Evolutionary conservation across 2,113 vertebrate species (phyloP).

Genomic region (Pomatorhinus ruficollis): DNA sequence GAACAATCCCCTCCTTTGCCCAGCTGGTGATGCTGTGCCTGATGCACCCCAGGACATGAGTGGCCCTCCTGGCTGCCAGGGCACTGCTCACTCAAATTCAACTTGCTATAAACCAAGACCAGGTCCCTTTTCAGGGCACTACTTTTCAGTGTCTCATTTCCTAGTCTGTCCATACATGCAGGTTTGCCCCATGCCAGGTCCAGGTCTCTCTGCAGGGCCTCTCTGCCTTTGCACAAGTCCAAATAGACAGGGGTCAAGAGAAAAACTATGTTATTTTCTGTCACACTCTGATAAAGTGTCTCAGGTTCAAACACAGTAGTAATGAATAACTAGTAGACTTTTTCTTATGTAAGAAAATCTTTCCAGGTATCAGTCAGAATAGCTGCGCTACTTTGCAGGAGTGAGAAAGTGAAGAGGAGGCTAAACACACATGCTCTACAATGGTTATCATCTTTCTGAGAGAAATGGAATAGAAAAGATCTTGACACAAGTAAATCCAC

Average conservation of each 20-base stretch:
- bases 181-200: neutral
- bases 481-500: neutral
- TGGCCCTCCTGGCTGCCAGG: neutral
- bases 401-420: neutral
- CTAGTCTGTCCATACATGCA: neutral
- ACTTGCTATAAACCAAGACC: fast-evolving
- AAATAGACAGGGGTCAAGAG: neutral
- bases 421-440: neutral
- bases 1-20: neutral
- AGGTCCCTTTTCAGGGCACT: neutral
- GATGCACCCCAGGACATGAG: fast-evolving
- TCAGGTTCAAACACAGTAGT: neutral
- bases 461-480: neutral
- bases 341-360: neutral
- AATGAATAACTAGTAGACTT: neutral
- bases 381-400: neutral
- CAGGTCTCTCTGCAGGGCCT: neutral
- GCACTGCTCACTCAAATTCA: neutral
- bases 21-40: neutral
- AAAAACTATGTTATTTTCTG: neutral
- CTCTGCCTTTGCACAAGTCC: neutral
- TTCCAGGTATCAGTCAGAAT: neutral
- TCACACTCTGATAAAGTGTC: neutral
- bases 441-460: neutral
- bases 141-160: too few relatives aligned